Percentiles rank a stretch among this genome's conserved stretches.
phyloP scores from a whole-genome alignment of 2,113 vertebrate species.

The Tragelaphus imberbis region DNA sequence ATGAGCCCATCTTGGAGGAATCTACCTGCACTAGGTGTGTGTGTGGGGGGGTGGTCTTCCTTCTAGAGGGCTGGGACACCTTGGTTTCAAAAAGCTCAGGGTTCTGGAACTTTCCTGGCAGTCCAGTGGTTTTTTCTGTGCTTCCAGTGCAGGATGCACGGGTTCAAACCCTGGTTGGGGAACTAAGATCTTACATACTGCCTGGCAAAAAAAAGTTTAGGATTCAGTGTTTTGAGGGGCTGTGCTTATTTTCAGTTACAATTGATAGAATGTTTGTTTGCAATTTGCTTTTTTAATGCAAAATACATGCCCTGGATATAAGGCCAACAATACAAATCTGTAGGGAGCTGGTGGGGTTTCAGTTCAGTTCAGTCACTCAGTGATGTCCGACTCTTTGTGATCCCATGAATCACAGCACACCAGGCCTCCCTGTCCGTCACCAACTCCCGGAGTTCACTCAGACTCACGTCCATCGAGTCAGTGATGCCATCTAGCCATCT shows the following conservation, averaged over 20 bases:
- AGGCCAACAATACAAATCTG: not conserved
- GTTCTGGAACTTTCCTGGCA: not conserved
- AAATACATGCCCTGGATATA: not conserved
- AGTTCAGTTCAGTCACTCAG: too few relatives aligned
- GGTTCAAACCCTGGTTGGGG: not conserved
- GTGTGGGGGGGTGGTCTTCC: not conserved
- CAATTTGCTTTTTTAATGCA: not conserved
- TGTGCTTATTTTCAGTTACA: not conserved
- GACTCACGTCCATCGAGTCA: too few relatives aligned
- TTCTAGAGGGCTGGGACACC: not conserved
- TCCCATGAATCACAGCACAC: too few relatives aligned
- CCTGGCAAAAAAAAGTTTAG: not conserved
- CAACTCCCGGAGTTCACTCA: too few relatives aligned
- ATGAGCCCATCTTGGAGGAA: not conserved
- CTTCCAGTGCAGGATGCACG: not conserved
- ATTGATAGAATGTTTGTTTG: not conserved
- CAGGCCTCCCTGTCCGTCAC: too few relatives aligned
- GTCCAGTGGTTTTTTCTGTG: not conserved
- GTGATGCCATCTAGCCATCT: too few relatives aligned
- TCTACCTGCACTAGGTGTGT: not conserved
- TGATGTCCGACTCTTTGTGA: too few relatives aligned
- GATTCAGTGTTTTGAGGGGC: not conserved
- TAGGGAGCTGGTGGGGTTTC: not conserved
- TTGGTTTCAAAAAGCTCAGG: not conserved
- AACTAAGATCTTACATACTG: not conserved